Conservation (phyloP, 2,797 vertebrate species). For the Champsocephalus gunnari region DNA sequence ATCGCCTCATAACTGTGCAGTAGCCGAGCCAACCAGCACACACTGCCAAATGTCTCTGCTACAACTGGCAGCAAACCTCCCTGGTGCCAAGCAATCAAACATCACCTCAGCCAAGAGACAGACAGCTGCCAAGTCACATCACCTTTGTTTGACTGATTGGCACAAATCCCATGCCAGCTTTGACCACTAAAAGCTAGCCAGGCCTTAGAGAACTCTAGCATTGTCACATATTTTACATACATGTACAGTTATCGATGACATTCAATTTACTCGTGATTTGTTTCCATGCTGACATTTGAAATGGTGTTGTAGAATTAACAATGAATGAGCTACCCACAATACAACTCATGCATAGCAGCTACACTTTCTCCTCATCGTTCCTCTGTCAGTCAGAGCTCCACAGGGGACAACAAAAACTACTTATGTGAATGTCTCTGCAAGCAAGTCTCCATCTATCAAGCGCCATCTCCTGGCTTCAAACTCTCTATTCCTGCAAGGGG, state of each 20-base stretch:
- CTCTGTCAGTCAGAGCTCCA: constrained; percentile 31
- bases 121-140: constrained; percentile 43
- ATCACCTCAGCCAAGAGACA: constrained; percentile 31
- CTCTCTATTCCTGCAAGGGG: background rate
- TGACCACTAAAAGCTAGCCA: background rate
- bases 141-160: constrained; percentile 17
- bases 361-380: background rate
- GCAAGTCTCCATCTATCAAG: background rate
- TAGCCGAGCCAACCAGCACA: constrained; percentile 32
- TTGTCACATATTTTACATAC: background rate
- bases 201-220: background rate
- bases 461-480: background rate
- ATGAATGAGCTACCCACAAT: background rate
- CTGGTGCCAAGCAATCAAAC: constrained; percentile 34
- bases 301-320: background rate
- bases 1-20: constrained; percentile 36
- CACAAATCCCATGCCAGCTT: background rate
- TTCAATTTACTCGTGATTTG: background rate
- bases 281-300: background rate
- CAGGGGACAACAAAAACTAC: constrained; percentile 28
- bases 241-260: background rate
- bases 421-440: constrained; percentile 16
- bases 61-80: constrained; percentile 25
- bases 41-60: constrained; percentile 43
- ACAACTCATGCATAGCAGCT: background rate